Evolutionary conservation across 2,113 vertebrate genomes (phyloP), one percentile per base, ranked within the genome.

Genomic region (Lagopus leucura): DNA sequence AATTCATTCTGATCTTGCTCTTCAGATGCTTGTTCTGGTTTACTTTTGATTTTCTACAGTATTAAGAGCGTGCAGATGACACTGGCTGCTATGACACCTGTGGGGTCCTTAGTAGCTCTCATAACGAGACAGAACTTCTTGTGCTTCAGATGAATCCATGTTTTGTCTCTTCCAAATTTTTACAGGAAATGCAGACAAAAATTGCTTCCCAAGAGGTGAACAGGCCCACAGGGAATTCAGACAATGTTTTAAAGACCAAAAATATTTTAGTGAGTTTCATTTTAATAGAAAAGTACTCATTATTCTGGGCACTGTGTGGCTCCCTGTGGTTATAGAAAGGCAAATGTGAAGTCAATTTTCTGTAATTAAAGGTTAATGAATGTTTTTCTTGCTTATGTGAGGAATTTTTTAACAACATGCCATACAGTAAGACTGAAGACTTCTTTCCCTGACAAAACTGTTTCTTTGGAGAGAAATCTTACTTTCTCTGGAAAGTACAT

Each of bases 231-330:
- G 91, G 73, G 52, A 83, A 82, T 40, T 88, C 73, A 27, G 8
- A 38, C 70, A 90, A 40, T 42, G 76, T 55, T n/a, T 61, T 61
- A 15, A 82, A 75, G 34, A n/a, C 64, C 61, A 83, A 48, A 93
- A 81, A 70, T 58, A 78, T 79, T 90, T 85, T 66, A 48, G 43
- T 3, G 5, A 60, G 47, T 88, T 95, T 86, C 54, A 52, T 67
- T 95, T 91, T 48, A 89, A 88, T 95, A 94, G 64, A 92, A 87
- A 94, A 94, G 36, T 81, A 80, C 81, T 85, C 40, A 9, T 67
- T 88, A 61, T 91, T 80, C 52, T 47, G 1, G 21, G 64, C 88
- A 92, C 94, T 95, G 91, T 55, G 47, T 48, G 81, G 79, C 55
- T 95, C 89, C 73, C 60, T 83, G n/a, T 81, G 63, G 34, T 93